These are phyloP conservation scores for Halictus quadricinctus DNA, from an alignment of 2,888 invertebrate genomes.

Conservation along the genomic window DNA sequence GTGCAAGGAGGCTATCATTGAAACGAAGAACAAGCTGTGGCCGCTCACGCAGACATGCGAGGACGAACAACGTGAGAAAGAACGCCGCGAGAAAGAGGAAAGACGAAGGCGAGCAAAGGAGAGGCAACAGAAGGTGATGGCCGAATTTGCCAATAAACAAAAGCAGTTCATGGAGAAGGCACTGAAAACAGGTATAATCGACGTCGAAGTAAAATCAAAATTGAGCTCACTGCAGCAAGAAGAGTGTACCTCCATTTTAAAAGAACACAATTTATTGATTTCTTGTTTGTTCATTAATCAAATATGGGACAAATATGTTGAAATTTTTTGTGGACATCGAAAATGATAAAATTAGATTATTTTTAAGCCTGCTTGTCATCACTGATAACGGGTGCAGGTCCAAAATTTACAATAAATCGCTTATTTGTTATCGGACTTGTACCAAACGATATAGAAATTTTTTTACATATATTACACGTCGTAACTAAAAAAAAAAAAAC, in stretches of 20 bases:
- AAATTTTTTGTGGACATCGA: too few relatives aligned
- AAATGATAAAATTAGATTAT: too few relatives aligned
- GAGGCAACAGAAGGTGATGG: constrained; percentile 95
- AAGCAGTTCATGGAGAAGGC: constrained; percentile 94
- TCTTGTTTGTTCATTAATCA: too few relatives aligned
- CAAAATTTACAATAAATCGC: too few relatives aligned
- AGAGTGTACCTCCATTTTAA: background rate
- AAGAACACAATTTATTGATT: too few relatives aligned
- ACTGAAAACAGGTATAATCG: constrained; percentile 85
- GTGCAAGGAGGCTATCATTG: constrained; percentile 88
- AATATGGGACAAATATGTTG: too few relatives aligned
- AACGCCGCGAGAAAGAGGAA: constrained; percentile 91
- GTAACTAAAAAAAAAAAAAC: too few relatives aligned
- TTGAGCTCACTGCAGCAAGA: background rate
- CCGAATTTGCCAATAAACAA: constrained; percentile 95
- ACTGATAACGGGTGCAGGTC: too few relatives aligned
- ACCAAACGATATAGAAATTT: too few relatives aligned
- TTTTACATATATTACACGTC: too few relatives aligned
- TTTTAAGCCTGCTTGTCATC: too few relatives aligned
- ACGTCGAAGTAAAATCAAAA: background rate
- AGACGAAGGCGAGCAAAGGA: constrained; percentile 93
- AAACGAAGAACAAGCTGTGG: constrained; percentile 90
- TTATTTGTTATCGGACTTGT: too few relatives aligned
- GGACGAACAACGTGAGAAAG: constrained; percentile 88
- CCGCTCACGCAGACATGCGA: constrained; percentile 91